Evolutionary conservation across 1,140 invertebrate genomes (phyloP), one percentile per base, ranked within the genome.

Genomic region (Dendroctonus valens): DNA sequence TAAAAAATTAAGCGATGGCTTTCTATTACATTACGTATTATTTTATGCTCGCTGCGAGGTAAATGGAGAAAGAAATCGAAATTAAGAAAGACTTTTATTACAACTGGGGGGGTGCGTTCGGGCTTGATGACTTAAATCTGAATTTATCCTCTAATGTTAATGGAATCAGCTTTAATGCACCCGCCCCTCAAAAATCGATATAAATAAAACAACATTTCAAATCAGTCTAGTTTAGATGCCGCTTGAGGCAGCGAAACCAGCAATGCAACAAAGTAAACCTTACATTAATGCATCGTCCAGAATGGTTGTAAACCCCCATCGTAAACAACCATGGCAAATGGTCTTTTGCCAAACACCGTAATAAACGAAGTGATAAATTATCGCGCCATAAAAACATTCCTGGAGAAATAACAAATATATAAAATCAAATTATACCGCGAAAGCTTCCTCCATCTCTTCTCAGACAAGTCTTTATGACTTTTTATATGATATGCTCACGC

Each of bases 1-100:
- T 78, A 78, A 78, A 78, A 78, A 78, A 78, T 78, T 78, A 78
- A 76, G 74, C 74, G 67, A 53, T 62, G 59, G 70, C 73, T 69
- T 72, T 74, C 70, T 73, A 75, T 76, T 74, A 74, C 73, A 78
- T 77, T 67, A 66, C 44, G 64, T 77, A 78, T 76, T 78, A 78
- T 76, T 78, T 78, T 77, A 77, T 78, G 76, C 75, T 69, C 44
- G 41, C 37, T 39, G 62, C 42, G 54, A 65, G 62, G 53, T 69
- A 74, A 76, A 75, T 74, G 75, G 75, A 62, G 69, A 72, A 66
- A 73, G 69, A 75, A 74, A 74, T 75, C 72, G 59, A 62, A 61
- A 72, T 68, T 68, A 68, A 63, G 60, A 58, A 44, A 46, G 50
- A 48, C 52, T 66, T 64, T 64, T 64, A 64, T 64, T 64, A 64